A percentile compares a stretch with the other conserved stretches of the same genome.
Evolutionary conservation across 1,140 invertebrate genomes (phyloP).

Genomic region (Orchestia grillus): DNA sequence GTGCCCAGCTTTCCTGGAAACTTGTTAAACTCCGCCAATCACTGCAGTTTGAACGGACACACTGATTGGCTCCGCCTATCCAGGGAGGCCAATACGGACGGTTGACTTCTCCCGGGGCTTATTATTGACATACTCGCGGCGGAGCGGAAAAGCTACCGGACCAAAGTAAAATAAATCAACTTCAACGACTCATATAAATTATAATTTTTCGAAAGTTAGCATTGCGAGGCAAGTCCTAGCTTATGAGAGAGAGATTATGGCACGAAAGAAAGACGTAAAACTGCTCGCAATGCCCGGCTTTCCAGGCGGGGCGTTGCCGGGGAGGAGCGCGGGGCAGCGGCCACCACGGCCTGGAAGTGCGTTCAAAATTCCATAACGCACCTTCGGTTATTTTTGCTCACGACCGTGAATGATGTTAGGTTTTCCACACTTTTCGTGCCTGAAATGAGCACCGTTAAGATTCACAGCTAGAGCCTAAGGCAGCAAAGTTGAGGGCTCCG

Average conservation of each 20-base stretch:
- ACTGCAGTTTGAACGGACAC: background rate
- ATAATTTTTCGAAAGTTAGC: background rate
- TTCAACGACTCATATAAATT: background rate
- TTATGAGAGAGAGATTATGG: background rate
- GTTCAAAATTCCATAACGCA: background rate
- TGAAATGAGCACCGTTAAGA: background rate
- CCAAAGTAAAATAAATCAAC: background rate
- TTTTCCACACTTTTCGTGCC: background rate
- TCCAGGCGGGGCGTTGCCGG: background rate
- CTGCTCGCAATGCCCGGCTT: background rate
- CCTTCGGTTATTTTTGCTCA: no score
- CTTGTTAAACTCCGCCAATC: constrained; percentile 52
- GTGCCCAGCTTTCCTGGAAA: constrained; percentile 42
- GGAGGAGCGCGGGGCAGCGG: background rate
- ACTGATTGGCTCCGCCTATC: constrained; percentile 19
- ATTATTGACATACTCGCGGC: background rate
- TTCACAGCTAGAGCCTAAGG: background rate
- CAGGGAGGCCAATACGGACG: constrained; percentile 27
- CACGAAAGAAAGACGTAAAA: background rate
- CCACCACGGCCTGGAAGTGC: background rate
- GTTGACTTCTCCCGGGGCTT: background rate
- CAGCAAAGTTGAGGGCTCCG: background rate
- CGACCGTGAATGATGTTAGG: no score
- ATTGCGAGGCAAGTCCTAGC: background rate
- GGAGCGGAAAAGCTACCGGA: background rate